A percentile compares a stretch with the other conserved stretches of the same genome.
These are phyloP conservation scores for Agonopterix heracliana DNA, from an alignment of 2,888 invertebrate genomes.

Conservation along the genomic window DNA sequence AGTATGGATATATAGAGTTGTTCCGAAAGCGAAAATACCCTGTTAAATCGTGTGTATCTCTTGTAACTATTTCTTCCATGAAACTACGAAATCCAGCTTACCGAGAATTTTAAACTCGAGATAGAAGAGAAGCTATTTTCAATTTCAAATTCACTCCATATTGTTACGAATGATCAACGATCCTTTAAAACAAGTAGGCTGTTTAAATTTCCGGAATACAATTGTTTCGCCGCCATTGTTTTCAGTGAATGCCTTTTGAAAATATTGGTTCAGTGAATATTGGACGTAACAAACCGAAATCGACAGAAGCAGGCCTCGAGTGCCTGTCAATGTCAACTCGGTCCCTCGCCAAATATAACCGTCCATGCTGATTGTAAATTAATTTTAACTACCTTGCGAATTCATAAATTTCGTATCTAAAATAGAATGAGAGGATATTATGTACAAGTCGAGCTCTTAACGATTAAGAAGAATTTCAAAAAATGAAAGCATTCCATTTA, in stretches of 20 bases:
- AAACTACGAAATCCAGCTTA: neutral
- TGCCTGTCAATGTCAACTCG: constrained; percentile 27
- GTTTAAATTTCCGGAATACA: constrained; percentile 10
- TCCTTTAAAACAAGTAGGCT: neutral
- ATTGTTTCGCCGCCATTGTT: constrained; percentile 29
- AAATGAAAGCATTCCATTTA: too few relatives aligned
- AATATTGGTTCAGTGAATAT: constrained; percentile 37
- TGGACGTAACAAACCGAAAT: constrained; percentile 12
- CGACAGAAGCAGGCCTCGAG: constrained; percentile 19
- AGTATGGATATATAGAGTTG: constrained; percentile 51
- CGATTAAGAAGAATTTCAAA: too few relatives aligned
- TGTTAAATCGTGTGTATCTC: constrained; percentile 8
- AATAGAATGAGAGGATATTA: too few relatives aligned
- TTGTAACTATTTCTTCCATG: neutral
- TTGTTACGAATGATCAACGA: too few relatives aligned
- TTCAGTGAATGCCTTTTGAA: constrained; percentile 32
- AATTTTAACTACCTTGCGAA: constrained; percentile 31
- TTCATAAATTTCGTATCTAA: constrained; percentile 7
- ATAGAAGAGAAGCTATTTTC: too few relatives aligned
- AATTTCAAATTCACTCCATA: too few relatives aligned
- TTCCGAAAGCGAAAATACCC: constrained; percentile 30
- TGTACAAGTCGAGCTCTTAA: too few relatives aligned
- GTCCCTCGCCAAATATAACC: constrained; percentile 23
- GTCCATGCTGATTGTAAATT: constrained; percentile 37
- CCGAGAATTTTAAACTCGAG: too few relatives aligned